These are phyloP conservation scores for Pyrocephalus nanus DNA, from an alignment of 2,797 vertebrate genomes.

Conservation along the genomic window DNA sequence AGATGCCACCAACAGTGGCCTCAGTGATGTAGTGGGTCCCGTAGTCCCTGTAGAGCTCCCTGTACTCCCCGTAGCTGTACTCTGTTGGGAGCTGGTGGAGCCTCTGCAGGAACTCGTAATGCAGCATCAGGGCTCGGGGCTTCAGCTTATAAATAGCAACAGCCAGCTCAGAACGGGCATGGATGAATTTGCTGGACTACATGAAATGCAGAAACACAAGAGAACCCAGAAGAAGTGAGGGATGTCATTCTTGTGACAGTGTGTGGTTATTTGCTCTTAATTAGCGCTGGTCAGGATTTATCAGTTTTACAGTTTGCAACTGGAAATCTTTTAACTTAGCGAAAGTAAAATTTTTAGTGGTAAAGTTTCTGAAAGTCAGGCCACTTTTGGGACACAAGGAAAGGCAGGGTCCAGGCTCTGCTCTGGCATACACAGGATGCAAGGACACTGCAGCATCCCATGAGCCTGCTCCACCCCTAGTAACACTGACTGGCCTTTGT, in stretches of 20 bases:
- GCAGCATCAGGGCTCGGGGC: constrained; percentile 82
- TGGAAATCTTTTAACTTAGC: background rate
- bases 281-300: accelerated
- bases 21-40: constrained; percentile 92
- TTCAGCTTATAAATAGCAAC: constrained; percentile 86
- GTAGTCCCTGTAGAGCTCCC: constrained; percentile 88
- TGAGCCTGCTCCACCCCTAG: background rate
- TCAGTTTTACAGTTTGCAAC: background rate
- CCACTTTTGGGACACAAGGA: accelerated
- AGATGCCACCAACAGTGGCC: constrained; percentile 85
- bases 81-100: constrained; percentile 81
- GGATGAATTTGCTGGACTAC: constrained; percentile 83
- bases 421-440: background rate
- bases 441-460: background rate
- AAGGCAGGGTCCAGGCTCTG: background rate
- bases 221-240: background rate
- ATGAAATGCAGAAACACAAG: constrained; percentile 11
- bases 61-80: constrained; percentile 89
- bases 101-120: constrained; percentile 85
- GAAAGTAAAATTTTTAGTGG: background rate
- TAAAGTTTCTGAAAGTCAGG: background rate
- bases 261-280: background rate
- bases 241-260: accelerated
- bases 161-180: constrained; percentile 81
- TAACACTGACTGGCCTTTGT: background rate